Percentiles rank a stretch among this genome's conserved stretches.
Conservation (phyloP, 2,797 vertebrate species). For the Hyperoplus lanceolatus region DNA sequence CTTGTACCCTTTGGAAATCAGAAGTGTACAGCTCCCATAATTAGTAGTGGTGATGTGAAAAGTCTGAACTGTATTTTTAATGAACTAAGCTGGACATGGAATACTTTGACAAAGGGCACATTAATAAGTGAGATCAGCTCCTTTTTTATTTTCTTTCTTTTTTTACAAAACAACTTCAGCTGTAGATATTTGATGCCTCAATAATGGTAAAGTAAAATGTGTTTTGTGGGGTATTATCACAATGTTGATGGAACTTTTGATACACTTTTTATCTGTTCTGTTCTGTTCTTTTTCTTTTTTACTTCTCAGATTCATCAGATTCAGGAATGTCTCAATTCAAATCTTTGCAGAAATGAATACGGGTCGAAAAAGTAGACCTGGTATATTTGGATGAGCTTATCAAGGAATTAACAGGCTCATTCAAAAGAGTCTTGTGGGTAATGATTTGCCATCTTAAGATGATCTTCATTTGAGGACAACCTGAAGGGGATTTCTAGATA, state of each 20-base stretch:
- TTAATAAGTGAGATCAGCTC: slow-evolving; percentile 63
- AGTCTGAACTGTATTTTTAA: slow-evolving; percentile 29
- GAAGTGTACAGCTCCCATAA: slow-evolving; percentile 3
- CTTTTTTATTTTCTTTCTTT: background rate
- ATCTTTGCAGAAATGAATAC: background rate
- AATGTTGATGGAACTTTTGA: background rate
- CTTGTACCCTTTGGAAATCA: slow-evolving; percentile 16
- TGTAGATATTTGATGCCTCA: slow-evolving; percentile 10
- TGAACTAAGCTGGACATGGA: slow-evolving; percentile 25
- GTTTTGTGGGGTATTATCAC: slow-evolving; percentile 24
- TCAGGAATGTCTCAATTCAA: background rate
- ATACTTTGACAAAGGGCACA: slow-evolving; percentile 38
- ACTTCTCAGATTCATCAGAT: background rate
- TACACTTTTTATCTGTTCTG: background rate
- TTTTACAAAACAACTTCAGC: slow-evolving; percentile 30
- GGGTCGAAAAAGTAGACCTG: background rate
- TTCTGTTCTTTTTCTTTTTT: background rate
- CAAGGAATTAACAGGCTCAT: background rate
- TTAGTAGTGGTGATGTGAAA: slow-evolving; percentile 29
- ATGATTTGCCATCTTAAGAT: background rate
- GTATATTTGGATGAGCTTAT: slow-evolving; percentile 2
- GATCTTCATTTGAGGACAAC: background rate
- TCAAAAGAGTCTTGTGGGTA: background rate
- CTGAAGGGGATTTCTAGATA: background rate
- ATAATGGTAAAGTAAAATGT: slow-evolving; percentile 22